A percentile compares a stretch with the other conserved stretches of the same genome.
These are phyloP conservation scores for Bimastos eiseni DNA, from an alignment of 2,888 invertebrate species.

Conservation along the genomic window DNA sequence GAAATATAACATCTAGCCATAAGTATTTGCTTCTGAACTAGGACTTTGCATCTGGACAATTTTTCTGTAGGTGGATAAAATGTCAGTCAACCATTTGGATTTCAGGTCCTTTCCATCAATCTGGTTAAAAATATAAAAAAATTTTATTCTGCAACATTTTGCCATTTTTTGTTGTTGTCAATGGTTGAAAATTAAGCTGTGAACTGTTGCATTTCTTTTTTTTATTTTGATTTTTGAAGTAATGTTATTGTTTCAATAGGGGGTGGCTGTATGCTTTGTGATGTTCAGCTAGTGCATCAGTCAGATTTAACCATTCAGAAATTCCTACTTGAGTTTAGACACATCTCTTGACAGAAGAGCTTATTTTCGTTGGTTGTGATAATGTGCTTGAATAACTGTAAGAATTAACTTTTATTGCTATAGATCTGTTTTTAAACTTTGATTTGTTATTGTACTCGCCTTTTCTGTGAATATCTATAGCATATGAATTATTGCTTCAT, in stretches of 20 bases:
- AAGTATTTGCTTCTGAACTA: not conserved
- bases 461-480: not conserved
- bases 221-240: not conserved
- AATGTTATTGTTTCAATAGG: not conserved
- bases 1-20: not conserved
- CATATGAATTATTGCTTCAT: not conserved
- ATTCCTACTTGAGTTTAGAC: not conserved
- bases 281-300: not conserved
- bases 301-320: not conserved
- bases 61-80: not conserved
- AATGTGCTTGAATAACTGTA: not conserved
- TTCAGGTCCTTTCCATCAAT: not conserved
- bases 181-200: not conserved
- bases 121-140: not conserved
- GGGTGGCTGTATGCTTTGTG: not conserved
- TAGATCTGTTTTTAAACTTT: not conserved
- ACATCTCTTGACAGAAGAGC: not conserved
- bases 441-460: not conserved
- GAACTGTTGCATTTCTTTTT: not conserved
- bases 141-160: not conserved
- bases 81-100: not conserved
- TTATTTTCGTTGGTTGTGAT: not conserved
- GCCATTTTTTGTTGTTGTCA: not conserved
- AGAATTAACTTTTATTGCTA: not conserved
- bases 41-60: not conserved